Evolutionary conservation across 2,113 vertebrate species (phyloP), one percentile per base, ranked within the genome.

Genomic region (Marmota flaviventris): DNA sequence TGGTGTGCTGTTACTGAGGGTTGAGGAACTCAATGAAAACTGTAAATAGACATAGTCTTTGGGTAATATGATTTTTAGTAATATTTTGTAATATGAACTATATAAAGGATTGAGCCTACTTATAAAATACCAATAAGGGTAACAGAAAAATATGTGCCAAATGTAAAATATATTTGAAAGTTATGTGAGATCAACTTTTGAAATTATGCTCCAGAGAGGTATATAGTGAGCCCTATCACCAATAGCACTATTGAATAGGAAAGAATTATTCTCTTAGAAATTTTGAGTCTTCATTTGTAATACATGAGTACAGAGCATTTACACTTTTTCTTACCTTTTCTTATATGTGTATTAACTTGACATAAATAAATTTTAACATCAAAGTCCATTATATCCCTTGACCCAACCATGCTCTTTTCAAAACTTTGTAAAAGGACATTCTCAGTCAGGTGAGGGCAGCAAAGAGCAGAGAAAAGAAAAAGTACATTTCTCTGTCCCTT

Each of bases 381-480:
- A 79, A 32, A 61, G 32, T 0, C 18, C 20, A 14, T 48, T 34
- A 48, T 4, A 22, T 0, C 4, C 8, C 39, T 85, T 58, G 37
- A 75, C 14, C 5, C 53, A 93, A 27, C 32, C 13, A 56, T 13
- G 29, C 4, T 69, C 8, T 91, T 65, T 67, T 56, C 17, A 18
- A 8, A 77, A n/a, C 56, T 34, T 56, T 63, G 73, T 39, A 65
- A 51, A 25, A 70, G 17, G 51, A 63, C 8, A 27, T 4, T 18
- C 2, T 95, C 63, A 75, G 94, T 87, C 90, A 76, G 92, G 5
- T 67, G 96, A 96, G 95, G 84, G 95, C 95, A 96, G 86, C 95
- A 97, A 93, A 96, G 84, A 87, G 79, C 93, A 93, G 18, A 89
- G 65, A n/a, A 92, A 91, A 96, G n/a, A 20, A 51, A 82, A 72